Conservation (phyloP, 2,888 invertebrate genomes). For the Sinotaia quadrata region DNA sequence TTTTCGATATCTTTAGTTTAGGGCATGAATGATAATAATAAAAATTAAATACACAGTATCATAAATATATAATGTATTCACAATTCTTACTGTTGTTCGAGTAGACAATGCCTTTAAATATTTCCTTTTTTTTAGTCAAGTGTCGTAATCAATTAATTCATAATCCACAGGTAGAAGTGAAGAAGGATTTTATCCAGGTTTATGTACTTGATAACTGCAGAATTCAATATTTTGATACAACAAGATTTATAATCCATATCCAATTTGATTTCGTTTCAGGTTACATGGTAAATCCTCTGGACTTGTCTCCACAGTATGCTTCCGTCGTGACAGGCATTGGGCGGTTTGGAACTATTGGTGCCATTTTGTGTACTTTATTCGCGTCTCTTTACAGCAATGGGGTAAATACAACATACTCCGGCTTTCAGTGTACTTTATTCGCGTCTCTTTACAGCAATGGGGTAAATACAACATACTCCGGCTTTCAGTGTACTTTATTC, state of each 20-base stretch:
- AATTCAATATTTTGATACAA: background rate
- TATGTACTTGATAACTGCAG: background rate
- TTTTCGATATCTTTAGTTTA: too few relatives aligned
- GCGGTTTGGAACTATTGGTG: slow-evolving; percentile 48
- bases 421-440: slow-evolving; percentile 42
- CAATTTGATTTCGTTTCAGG: slow-evolving; percentile 36
- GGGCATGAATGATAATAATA: too few relatives aligned
- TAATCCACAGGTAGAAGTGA: background rate
- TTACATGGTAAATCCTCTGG: slow-evolving; percentile 57
- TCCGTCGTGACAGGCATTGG: slow-evolving; percentile 51
- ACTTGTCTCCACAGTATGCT: slow-evolving; percentile 52
- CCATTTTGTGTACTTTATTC: slow-evolving; percentile 42
- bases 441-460: slow-evolving; percentile 26
- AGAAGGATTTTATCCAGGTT: background rate
- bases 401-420: too few relatives aligned
- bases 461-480: too few relatives aligned
- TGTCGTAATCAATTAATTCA: too few relatives aligned
- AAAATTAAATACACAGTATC: too few relatives aligned
- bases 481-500: slow-evolving; percentile 42
- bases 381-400: slow-evolving; percentile 26
- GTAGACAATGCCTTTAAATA: too few relatives aligned
- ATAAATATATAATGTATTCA: too few relatives aligned
- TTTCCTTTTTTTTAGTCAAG: too few relatives aligned
- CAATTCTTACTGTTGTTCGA: too few relatives aligned
- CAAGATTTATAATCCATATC: background rate